These are phyloP conservation scores for Altica lythri DNA, from an alignment of 2,888 invertebrate species.

Conservation along the genomic window DNA sequence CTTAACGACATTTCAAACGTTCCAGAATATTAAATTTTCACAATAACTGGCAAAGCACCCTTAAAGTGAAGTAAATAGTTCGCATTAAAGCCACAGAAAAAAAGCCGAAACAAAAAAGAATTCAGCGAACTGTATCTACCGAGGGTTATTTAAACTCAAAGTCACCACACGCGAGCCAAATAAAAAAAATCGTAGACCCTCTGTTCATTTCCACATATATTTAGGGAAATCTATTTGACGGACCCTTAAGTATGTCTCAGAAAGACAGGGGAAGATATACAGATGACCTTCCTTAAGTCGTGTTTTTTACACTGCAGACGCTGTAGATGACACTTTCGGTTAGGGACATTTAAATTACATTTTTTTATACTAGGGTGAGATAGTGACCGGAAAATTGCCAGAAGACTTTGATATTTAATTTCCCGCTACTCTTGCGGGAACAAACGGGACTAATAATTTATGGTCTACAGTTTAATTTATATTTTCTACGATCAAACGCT, in stretches of 20 bases:
- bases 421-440: slow-evolving; percentile 24
- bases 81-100: slow-evolving; percentile 9
- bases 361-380: slow-evolving; percentile 44
- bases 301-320: slow-evolving; percentile 30
- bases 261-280: slow-evolving; percentile 24
- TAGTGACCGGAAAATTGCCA: slow-evolving; percentile 39
- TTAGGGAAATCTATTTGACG: slow-evolving; percentile 32
- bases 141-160: slow-evolving; percentile 21
- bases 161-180: slow-evolving; percentile 7
- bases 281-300: slow-evolving; percentile 26
- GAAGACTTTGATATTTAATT: slow-evolving; percentile 26
- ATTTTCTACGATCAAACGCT: background rate
- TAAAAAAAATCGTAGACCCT: slow-evolving; percentile 46
- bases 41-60: background rate
- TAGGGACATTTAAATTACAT: slow-evolving; percentile 54
- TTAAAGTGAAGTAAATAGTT: slow-evolving; percentile 2
- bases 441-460: slow-evolving; percentile 19
- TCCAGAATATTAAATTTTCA: slow-evolving; percentile 7
- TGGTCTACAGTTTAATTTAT: slow-evolving; percentile 10
- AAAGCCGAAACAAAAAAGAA: slow-evolving; percentile 11
- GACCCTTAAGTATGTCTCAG: slow-evolving; percentile 27
- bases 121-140: slow-evolving; percentile 11
- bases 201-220: slow-evolving; percentile 34
- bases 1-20: slow-evolving; percentile 2
- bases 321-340: slow-evolving; percentile 39